These are phyloP conservation scores for Anticlea derivata DNA, from an alignment of 2,888 invertebrate genomes.

Conservation along the genomic window DNA sequence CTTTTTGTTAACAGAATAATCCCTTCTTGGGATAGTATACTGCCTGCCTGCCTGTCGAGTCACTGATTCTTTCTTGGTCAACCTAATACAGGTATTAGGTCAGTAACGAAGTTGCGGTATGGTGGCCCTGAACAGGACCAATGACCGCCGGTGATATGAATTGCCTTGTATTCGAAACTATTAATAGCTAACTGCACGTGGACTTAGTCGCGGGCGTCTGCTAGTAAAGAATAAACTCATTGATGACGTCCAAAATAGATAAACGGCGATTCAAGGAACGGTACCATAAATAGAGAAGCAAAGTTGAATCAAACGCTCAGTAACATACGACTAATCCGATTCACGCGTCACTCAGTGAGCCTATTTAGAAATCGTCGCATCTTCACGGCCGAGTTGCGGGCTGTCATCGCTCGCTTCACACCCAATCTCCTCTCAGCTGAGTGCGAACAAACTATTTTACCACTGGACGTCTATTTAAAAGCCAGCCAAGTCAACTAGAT, in stretches of 20 bases:
- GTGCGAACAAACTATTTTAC: constrained; percentile 34
- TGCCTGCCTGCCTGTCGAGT: no score
- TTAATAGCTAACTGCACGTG: no score
- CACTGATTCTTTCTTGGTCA: no score
- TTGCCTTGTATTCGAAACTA: no score
- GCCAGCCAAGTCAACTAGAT: background rate
- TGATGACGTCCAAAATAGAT: background rate
- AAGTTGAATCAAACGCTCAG: constrained; percentile 6
- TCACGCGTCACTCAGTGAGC: constrained; percentile 35
- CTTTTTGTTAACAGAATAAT: no score
- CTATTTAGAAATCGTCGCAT: constrained; percentile 46
- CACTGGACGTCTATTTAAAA: constrained; percentile 8
- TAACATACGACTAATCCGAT: constrained; percentile 30
- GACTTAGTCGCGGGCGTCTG: no score
- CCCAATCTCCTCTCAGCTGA: constrained; percentile 59
- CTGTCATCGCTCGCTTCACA: constrained; percentile 62
- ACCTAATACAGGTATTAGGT: no score
- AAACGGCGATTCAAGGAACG: constrained; percentile 1
- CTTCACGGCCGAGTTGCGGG: constrained; percentile 47
- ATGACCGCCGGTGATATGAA: no score
- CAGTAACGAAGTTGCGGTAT: no score
- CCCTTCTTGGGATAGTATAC: no score
- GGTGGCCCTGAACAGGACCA: no score
- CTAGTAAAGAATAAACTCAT: background rate
- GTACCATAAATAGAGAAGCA: constrained; percentile 6